These are phyloP conservation scores for Proterorhinus semilunaris DNA, from an alignment of 2,113 vertebrate species.

Conservation along the genomic window DNA sequence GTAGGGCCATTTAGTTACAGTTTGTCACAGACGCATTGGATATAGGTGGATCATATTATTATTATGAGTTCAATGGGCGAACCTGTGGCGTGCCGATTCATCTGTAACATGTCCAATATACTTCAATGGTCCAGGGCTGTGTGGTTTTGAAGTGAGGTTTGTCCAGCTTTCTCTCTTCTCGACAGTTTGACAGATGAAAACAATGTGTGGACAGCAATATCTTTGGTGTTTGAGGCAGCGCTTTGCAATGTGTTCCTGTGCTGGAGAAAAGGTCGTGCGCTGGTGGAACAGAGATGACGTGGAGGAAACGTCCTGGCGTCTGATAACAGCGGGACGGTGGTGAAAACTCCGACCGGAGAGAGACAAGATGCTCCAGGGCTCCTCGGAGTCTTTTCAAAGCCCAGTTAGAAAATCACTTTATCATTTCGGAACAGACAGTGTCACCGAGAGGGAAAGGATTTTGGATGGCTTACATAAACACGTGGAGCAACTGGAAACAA, in stretches of 20 bases:
- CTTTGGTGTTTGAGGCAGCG: not conserved
- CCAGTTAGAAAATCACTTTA: conserved; percentile 53
- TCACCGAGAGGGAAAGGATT: conserved; percentile 33
- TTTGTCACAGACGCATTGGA: too few relatives aligned
- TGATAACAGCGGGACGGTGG: conserved; percentile 33
- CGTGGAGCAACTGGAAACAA: conserved; percentile 10
- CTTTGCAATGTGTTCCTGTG: not conserved
- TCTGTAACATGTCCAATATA: not conserved
- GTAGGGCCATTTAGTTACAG: too few relatives aligned
- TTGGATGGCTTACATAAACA: conserved; percentile 46
- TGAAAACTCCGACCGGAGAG: conserved; percentile 21
- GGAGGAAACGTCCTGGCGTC: conserved; percentile 47
- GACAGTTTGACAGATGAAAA: not conserved
- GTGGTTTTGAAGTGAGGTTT: not conserved
- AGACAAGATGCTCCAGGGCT: conserved; percentile 58
- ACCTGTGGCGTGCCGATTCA: not conserved
- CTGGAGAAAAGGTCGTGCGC: conserved; percentile 37
- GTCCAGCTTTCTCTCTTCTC: not conserved
- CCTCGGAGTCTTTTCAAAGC: conserved; percentile 57
- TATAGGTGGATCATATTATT: too few relatives aligned
- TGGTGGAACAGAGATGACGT: conserved; percentile 53
- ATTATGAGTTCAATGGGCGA: too few relatives aligned
- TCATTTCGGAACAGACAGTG: conserved; percentile 50
- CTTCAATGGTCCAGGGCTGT: too few relatives aligned
- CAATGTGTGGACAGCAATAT: not conserved